Conservation (phyloP, 53 echinoderm and acorn worm genomes). For the Mesocentrotus franciscanus region DNA sequence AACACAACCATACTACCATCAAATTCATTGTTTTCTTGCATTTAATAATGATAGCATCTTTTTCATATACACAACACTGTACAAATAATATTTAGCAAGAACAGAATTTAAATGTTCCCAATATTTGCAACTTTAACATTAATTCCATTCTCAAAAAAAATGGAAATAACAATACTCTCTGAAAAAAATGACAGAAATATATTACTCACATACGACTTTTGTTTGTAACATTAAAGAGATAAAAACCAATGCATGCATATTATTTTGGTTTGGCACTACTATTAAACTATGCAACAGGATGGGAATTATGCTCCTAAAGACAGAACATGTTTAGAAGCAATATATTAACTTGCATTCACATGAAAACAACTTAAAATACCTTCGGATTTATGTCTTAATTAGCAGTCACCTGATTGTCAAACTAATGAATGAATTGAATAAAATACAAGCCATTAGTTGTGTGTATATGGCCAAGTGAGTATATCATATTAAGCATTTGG, state of each 20-base stretch:
- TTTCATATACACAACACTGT: constrained; percentile 68
- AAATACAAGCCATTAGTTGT: not conserved
- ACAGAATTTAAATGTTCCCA: constrained; percentile 48
- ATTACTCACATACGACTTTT: constrained; percentile 24
- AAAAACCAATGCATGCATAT: constrained; percentile 44
- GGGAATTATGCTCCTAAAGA: not conserved
- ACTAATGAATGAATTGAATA: not conserved
- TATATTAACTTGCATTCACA: not conserved
- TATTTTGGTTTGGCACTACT: constrained; percentile 25
- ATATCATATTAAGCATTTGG: not conserved
- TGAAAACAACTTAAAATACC: not conserved
- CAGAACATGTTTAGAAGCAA: not conserved
- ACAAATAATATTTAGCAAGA: constrained; percentile 69
- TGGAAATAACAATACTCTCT: constrained; percentile 41
- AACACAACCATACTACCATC: not conserved
- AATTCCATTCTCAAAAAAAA: constrained; percentile 49
- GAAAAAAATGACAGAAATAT: constrained; percentile 38
- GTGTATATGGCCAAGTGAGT: not conserved
- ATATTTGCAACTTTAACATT: constrained; percentile 54
- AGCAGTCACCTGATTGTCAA: constrained; percentile 6
- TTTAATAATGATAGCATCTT: constrained; percentile 70
- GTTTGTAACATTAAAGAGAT: constrained; percentile 26
- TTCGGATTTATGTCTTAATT: not conserved
- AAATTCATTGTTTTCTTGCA: constrained; percentile 61
- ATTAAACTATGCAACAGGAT: not conserved